phyloP scores from a whole-genome alignment of 2,797 vertebrate species.

The Eulemur mongoz region DNA sequence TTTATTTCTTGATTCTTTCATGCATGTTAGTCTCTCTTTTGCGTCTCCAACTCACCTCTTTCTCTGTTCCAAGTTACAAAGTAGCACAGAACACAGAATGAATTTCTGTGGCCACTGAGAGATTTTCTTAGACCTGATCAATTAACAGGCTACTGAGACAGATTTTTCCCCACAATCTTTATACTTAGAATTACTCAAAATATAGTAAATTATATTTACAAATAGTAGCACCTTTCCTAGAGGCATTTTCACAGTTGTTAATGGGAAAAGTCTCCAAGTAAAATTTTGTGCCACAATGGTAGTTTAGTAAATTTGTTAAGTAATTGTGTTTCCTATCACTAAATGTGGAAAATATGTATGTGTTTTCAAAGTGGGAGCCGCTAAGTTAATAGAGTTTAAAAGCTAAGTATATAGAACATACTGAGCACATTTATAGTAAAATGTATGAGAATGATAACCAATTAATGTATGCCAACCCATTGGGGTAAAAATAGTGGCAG shows the following conservation, averaged over 20 bases:
- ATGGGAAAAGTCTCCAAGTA: neutral
- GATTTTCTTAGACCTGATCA: neutral
- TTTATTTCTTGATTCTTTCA: neutral
- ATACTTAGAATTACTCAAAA: neutral
- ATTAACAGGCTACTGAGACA: neutral
- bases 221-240: neutral
- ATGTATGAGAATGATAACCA: neutral
- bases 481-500: conserved; percentile 45
- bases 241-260: neutral
- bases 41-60: neutral
- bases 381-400: conserved; percentile 23
- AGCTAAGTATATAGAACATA: neutral
- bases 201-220: neutral
- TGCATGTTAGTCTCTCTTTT: neutral
- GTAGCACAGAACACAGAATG: neutral
- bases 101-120: neutral
- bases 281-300: neutral
- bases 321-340: neutral
- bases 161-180: neutral
- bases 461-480: neutral
- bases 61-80: neutral
- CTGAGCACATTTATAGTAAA: neutral
- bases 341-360: neutral
- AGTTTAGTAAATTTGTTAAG: neutral
- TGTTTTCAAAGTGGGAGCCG: neutral